These are phyloP conservation scores for Gallinago paraguaiae DNA, from an alignment of 2,113 vertebrate genomes.

Conservation along the genomic window DNA sequence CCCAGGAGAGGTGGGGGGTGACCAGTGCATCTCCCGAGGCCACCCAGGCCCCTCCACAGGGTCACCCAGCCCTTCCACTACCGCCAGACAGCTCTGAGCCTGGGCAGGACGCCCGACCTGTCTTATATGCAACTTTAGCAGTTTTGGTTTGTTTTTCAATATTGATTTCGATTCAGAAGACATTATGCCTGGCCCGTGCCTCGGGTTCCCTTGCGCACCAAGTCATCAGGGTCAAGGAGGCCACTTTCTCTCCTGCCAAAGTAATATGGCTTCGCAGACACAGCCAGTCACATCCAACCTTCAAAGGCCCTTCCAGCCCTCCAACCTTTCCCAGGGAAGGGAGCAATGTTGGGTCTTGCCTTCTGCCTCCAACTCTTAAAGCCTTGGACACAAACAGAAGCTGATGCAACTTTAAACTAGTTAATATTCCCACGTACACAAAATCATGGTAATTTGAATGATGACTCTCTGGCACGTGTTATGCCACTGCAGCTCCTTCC, in stretches of 20 bases:
- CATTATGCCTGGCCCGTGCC: background rate
- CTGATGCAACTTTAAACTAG: background rate
- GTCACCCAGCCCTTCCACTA: background rate
- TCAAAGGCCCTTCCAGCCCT: conserved; percentile 12
- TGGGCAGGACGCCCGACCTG: accelerated
- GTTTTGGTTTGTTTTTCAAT: background rate
- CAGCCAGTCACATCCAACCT: background rate
- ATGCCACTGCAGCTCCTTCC: accelerated
- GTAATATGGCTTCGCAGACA: background rate
- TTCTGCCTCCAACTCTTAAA: background rate
- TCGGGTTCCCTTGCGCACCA: background rate
- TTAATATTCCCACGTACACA: background rate
- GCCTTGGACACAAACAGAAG: background rate
- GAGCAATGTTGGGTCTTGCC: background rate
- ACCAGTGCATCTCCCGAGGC: background rate
- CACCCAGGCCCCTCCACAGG: background rate
- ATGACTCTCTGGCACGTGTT: background rate
- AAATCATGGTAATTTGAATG: background rate
- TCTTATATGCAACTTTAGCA: background rate
- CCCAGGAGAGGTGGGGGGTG: background rate
- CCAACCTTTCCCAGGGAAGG: background rate
- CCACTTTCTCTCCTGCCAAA: background rate
- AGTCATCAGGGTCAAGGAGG: background rate
- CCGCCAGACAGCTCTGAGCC: accelerated
- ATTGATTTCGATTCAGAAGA: background rate